Percentiles rank a stretch among this genome's conserved stretches.
Evolutionary conservation across 2,888 invertebrate genomes (phyloP).

Genomic region (Sthenelais limicola): DNA sequence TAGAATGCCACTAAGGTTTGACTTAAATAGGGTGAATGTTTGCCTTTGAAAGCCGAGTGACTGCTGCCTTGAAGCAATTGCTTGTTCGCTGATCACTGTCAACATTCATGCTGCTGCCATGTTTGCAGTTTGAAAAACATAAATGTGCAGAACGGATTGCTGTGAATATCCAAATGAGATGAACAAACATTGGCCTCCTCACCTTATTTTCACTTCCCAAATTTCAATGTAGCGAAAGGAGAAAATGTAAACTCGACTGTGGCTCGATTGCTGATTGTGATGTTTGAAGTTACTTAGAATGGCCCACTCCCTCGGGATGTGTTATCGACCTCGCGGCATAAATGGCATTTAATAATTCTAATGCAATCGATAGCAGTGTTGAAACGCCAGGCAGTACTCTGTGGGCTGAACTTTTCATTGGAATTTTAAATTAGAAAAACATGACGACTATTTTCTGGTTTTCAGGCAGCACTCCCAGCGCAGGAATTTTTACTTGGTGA

Average conservation of each 20-base stretch:
- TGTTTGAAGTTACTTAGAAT: not conserved
- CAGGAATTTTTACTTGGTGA: no score
- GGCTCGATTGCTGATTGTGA: not conserved
- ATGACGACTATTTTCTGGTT: no score
- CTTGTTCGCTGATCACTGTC: constrained; percentile 23
- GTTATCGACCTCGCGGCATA: not conserved
- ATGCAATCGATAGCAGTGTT: no score
- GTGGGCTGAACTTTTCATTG: no score
- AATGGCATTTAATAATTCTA: no score
- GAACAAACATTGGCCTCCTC: constrained; percentile 19
- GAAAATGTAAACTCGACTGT: constrained; percentile 7
- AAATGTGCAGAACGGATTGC: constrained; percentile 36
- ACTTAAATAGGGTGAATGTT: constrained; percentile 17
- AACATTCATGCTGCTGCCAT: constrained; percentile 24
- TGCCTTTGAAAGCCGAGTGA: not conserved
- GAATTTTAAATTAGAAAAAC: no score
- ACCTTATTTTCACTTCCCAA: constrained; percentile 16
- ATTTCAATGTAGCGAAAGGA: constrained; percentile 13
- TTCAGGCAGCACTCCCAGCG: no score
- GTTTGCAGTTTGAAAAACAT: constrained; percentile 33
- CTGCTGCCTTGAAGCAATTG: constrained; percentile 1
- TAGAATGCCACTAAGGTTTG: constrained; percentile 1
- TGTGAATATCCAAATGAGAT: constrained; percentile 19
- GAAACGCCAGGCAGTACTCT: no score
- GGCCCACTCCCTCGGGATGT: not conserved